Percentiles rank a stretch among this genome's conserved stretches.
phyloP scores from a whole-genome alignment of 2,113 vertebrate species.

The Erythrocebus patas region DNA sequence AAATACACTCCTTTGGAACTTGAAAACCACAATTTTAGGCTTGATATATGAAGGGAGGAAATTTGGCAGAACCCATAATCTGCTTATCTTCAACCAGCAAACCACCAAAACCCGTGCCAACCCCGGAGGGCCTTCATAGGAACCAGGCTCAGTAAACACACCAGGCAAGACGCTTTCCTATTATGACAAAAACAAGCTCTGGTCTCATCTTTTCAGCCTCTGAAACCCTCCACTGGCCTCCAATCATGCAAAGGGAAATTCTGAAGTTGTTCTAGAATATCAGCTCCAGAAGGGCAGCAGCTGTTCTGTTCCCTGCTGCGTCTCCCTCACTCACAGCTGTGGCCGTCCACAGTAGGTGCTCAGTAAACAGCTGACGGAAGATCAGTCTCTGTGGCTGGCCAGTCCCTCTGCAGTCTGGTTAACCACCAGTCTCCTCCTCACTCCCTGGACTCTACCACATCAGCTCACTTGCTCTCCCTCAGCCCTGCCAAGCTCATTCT shows the following conservation, averaged over 20 bases:
- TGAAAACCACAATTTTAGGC: neutral
- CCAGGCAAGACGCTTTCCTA: neutral
- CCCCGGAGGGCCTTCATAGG: neutral
- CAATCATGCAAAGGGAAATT: neutral
- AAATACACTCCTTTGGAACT: neutral
- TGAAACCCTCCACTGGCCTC: neutral
- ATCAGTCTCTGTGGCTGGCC: fast-evolving
- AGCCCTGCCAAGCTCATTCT: neutral
- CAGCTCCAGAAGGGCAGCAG: too few species aligned
- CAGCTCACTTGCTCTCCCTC: too few species aligned
- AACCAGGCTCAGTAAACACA: neutral
- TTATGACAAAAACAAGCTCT: neutral
- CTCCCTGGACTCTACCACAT: fast-evolving
- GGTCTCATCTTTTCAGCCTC: neutral
- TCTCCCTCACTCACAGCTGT: fast-evolving
- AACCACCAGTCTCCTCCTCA: neutral
- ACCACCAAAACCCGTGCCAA: neutral
- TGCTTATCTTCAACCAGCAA: neutral
- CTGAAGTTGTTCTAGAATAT: neutral
- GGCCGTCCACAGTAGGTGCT: neutral
- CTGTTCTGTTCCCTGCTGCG: fast-evolving
- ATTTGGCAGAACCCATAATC: neutral
- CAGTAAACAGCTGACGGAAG: fast-evolving
- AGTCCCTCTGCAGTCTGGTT: neutral
- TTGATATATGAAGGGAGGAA: neutral